phyloP scores from a whole-genome alignment of 2,888 invertebrate genomes.

The Acronicta leporina region DNA sequence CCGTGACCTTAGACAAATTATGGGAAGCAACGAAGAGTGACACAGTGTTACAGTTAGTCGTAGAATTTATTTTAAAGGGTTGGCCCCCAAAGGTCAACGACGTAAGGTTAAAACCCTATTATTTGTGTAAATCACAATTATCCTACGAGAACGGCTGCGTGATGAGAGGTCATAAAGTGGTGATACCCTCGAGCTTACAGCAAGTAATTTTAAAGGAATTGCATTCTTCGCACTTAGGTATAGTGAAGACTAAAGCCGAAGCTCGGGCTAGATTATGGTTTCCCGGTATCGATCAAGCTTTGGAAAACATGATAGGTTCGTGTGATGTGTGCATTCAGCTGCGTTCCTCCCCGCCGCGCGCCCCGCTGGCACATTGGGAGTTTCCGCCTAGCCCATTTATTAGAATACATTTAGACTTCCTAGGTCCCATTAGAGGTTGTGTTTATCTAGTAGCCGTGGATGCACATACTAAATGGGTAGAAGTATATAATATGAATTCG shows the following conservation, averaged over 20 bases:
- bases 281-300: background rate
- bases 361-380: conserved; percentile 2
- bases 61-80: no score
- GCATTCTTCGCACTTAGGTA: no score
- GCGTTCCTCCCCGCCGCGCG: conserved; percentile 3
- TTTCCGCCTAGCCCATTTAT: background rate
- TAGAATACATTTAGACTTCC: conserved; percentile 14
- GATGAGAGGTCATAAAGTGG: conserved; percentile 17
- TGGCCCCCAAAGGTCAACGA: conserved; percentile 9
- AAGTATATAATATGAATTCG: conserved; percentile 6
- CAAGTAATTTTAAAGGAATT: no score
- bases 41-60: no score
- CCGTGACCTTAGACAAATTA: no score
- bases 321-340: conserved; percentile 1
- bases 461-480: conserved; percentile 15
- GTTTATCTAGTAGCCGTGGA: conserved; percentile 15
- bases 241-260: no score
- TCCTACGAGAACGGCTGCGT: conserved; percentile 6
- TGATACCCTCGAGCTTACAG: no score
- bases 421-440: conserved; percentile 6
- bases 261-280: background rate
- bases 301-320: background rate
- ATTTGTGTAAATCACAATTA: conserved; percentile 12
- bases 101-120: conserved; percentile 5
- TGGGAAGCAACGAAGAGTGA: no score